Conservation (phyloP, 2,797 vertebrate species). For the Rhynchonycteris naso region DNA sequence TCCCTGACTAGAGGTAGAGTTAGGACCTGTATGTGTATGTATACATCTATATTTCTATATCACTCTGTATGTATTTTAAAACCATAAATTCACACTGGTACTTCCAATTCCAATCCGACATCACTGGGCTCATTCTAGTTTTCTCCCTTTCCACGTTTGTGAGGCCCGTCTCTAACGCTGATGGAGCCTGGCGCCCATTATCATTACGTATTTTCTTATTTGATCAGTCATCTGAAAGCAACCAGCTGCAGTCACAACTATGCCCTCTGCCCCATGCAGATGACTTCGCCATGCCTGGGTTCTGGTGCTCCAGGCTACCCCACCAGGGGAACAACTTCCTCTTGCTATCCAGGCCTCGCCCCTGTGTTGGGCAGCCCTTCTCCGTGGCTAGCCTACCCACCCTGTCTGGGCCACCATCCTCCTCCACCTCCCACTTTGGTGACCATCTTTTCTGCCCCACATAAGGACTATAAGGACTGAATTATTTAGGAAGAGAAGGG, state of each 20-base stretch:
- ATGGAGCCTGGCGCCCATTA: neutral
- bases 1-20: neutral
- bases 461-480: neutral
- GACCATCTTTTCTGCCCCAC: neutral
- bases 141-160: neutral
- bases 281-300: neutral
- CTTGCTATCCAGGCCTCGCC: neutral
- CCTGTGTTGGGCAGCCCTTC: neutral
- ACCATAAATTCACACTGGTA: neutral
- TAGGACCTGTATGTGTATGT: neutral
- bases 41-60: neutral
- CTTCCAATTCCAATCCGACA: neutral
- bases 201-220: neutral
- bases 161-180: neutral
- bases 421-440: fast-evolving
- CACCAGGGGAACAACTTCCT: neutral
- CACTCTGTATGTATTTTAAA: neutral
- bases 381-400: too few relatives aligned
- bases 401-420: neutral
- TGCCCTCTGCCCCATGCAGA: fast-evolving
- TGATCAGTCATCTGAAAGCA: neutral
- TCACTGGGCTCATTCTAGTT: neutral
- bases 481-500: neutral
- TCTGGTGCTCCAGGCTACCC: neutral
- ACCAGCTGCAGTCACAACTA: neutral